A percentile compares a stretch with the other conserved stretches of the same genome.
These are phyloP conservation scores for Acomys russatus DNA, from an alignment of 2,797 vertebrate genomes.

Conservation along the genomic window DNA sequence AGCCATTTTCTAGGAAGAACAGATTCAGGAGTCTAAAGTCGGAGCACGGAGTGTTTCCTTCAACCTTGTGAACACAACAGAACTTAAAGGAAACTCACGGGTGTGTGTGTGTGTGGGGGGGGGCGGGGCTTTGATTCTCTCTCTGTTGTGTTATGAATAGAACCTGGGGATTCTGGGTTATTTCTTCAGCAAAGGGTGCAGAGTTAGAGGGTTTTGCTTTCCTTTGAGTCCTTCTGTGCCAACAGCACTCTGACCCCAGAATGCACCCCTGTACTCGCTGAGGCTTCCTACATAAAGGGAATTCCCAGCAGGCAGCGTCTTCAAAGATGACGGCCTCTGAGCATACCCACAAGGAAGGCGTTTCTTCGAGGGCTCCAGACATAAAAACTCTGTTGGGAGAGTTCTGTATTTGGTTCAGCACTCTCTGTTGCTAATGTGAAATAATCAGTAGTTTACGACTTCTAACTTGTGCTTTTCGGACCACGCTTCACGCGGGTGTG, in stretches of 20 bases:
- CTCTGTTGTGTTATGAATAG: background rate
- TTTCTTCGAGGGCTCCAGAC: background rate
- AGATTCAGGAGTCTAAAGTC: background rate
- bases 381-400: background rate
- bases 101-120: too few relatives aligned
- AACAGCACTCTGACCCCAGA: background rate
- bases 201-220: background rate
- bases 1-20: background rate
- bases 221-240: background rate
- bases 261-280: too few relatives aligned
- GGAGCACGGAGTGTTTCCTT: background rate
- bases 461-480: background rate
- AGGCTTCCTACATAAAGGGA: background rate
- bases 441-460: background rate
- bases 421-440: background rate
- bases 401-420: background rate
- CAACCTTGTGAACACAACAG: background rate
- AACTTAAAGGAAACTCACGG: background rate
- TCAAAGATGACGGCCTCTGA: background rate
- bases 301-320: background rate
- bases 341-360: background rate
- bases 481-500: fast-evolving
- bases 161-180: background rate
- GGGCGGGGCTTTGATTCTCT: too few relatives aligned
- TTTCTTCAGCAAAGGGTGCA: background rate